These are phyloP conservation scores for Fissipunctia ypsillon DNA, from an alignment of 2,888 invertebrate species.

Conservation along the genomic window DNA sequence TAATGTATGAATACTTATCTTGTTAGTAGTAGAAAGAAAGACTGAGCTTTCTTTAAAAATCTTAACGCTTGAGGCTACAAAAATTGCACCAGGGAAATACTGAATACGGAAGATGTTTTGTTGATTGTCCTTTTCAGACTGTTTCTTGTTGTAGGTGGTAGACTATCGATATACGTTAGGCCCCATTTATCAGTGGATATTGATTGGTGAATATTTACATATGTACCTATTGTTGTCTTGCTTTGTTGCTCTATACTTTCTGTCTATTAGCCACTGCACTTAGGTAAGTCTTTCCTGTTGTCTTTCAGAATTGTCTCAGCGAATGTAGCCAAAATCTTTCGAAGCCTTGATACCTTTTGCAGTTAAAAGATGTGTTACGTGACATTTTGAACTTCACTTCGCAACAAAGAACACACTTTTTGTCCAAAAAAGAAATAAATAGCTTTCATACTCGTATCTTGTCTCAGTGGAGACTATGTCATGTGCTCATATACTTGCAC, in stretches of 20 bases:
- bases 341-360: background rate
- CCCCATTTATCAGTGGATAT: background rate
- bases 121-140: background rate
- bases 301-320: background rate
- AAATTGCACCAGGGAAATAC: background rate
- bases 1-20: slow-evolving; percentile 21
- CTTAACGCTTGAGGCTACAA: background rate
- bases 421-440: slow-evolving; percentile 22
- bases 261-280: too few relatives aligned
- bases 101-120: too few relatives aligned
- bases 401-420: slow-evolving; percentile 13
- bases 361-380: background rate
- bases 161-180: background rate
- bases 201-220: background rate
- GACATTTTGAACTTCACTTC: slow-evolving; percentile 3
- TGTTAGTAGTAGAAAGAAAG: background rate
- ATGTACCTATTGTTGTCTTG: background rate
- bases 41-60: background rate
- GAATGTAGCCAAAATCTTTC: background rate
- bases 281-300: background rate
- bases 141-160: background rate
- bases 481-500: slow-evolving; percentile 41
- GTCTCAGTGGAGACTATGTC: slow-evolving; percentile 10
- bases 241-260: background rate
- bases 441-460: slow-evolving; percentile 24